phyloP scores from a whole-genome alignment of 2,113 vertebrate genomes.

The Chamaetylas fuelleborni region DNA sequence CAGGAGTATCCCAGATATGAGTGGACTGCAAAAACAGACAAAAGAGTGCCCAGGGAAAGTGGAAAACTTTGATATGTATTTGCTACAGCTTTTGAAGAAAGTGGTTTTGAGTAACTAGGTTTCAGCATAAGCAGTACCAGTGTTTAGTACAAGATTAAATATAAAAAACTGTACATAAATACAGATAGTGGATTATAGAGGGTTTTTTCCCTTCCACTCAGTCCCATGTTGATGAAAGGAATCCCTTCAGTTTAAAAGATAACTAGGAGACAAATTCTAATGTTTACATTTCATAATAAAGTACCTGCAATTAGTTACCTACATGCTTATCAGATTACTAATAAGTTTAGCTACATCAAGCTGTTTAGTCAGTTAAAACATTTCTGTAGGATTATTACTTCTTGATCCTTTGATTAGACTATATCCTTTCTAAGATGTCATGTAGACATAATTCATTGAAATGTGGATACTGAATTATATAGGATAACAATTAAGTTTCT shows the following conservation, averaged over 20 bases:
- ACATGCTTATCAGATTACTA: slow-evolving; percentile 29
- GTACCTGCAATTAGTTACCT: slow-evolving; percentile 32
- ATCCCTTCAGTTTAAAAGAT: slow-evolving; percentile 35
- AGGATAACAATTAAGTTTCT: neutral
- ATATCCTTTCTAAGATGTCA: neutral
- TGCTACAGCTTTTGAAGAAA: neutral
- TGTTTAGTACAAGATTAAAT: neutral
- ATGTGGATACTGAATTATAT: neutral
- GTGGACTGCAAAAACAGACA: neutral
- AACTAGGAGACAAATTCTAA: neutral
- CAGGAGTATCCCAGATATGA: neutral
- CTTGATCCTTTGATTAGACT: slow-evolving; percentile 15
- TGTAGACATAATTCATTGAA: neutral
- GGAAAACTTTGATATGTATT: neutral
- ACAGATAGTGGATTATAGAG: neutral
- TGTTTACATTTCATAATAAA: slow-evolving; percentile 42
- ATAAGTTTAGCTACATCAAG: slow-evolving; percentile 32
- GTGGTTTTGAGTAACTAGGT: neutral
- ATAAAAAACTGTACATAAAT: slow-evolving; percentile 13
- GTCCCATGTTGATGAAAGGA: neutral
- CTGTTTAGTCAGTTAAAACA: slow-evolving; percentile 19
- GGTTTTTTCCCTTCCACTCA: neutral
- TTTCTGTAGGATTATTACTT: neutral
- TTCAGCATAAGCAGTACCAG: neutral
- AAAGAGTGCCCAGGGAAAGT: neutral